phyloP scores from a whole-genome alignment of 53 echinoderm and acorn worm genomes.

The Mesocentrotus franciscanus region DNA sequence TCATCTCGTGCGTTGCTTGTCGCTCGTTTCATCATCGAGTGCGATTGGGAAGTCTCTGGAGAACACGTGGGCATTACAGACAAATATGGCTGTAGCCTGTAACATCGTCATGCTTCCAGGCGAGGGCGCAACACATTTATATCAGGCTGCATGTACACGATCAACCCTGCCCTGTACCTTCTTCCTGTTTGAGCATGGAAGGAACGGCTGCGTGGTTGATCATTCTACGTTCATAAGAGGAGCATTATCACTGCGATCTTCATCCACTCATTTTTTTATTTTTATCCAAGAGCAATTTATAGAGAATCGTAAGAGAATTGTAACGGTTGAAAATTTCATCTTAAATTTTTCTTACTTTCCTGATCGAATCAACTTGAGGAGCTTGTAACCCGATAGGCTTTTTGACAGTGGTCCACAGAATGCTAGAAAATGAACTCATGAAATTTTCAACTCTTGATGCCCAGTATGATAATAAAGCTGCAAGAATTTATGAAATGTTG shows the following conservation, averaged over 20 bases:
- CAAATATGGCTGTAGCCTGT: background rate
- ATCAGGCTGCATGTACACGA: conserved; percentile 20
- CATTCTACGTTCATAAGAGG: background rate
- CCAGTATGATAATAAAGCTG: background rate
- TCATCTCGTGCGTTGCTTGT: background rate
- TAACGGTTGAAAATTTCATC: conserved; percentile 48
- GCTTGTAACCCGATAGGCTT: background rate
- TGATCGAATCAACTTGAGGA: conserved; percentile 20
- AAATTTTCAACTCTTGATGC: conserved; percentile 28
- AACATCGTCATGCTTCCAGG: background rate
- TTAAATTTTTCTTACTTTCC: background rate
- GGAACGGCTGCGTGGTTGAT: background rate
- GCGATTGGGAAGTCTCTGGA: background rate
- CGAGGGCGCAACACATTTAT: background rate
- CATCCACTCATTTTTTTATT: background rate
- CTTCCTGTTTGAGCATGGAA: background rate
- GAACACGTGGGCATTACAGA: background rate
- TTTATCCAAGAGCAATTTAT: background rate
- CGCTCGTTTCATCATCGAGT: conserved; percentile 3
- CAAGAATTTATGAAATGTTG: background rate
- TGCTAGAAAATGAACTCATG: conserved; percentile 13
- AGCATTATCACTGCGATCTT: conserved; percentile 20
- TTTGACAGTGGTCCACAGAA: conserved; percentile 37
- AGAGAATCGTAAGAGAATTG: background rate
- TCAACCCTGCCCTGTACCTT: background rate